These are phyloP conservation scores for Poicephalus meyeri DNA, from an alignment of 2,113 vertebrate species.

Conservation along the genomic window DNA sequence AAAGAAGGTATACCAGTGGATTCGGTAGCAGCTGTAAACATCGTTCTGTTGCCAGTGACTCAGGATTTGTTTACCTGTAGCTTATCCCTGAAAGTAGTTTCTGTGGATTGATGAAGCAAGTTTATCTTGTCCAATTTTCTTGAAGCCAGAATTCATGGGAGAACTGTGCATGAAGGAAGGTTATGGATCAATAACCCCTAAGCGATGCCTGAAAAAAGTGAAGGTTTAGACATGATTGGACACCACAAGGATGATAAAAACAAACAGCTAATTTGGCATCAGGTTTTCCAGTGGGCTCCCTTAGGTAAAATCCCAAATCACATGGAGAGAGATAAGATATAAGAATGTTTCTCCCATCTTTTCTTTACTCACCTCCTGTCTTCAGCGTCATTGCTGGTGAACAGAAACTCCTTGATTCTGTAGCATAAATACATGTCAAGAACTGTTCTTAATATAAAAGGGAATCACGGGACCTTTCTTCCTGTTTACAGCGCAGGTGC, in stretches of 20 bases:
- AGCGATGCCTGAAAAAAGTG: background rate
- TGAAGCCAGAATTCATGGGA: background rate
- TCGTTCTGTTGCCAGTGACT: background rate
- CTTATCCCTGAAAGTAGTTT: background rate
- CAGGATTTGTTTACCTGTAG: background rate
- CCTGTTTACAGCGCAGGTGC: background rate
- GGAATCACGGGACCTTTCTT: background rate
- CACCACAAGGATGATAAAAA: background rate
- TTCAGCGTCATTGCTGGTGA: background rate
- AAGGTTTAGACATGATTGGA: background rate
- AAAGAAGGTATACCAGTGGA: background rate
- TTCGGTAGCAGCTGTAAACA: background rate
- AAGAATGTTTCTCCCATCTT: background rate
- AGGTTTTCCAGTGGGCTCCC: background rate
- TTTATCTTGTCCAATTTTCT: background rate
- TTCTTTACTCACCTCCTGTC: background rate
- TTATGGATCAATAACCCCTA: background rate
- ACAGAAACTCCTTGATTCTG: background rate
- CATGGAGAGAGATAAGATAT: background rate
- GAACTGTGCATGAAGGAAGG: background rate
- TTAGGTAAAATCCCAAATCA: background rate
- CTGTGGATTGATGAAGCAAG: background rate
- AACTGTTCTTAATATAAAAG: background rate
- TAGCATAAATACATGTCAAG: background rate
- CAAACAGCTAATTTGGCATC: background rate